These are phyloP conservation scores for Chelonoidis abingdonii DNA, from an alignment of 2,113 vertebrate genomes.

Conservation along the genomic window DNA sequence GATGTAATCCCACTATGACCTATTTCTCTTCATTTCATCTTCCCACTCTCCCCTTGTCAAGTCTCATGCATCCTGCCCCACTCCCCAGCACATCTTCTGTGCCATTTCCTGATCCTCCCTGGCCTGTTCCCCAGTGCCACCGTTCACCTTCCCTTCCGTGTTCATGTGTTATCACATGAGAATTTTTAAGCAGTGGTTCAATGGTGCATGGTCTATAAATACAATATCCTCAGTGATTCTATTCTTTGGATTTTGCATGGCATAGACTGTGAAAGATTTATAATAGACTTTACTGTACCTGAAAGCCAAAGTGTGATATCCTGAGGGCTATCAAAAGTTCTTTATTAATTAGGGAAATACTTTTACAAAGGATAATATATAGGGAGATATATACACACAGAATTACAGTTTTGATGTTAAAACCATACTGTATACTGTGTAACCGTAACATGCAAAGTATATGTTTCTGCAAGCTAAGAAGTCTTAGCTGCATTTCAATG, in stretches of 20 bases:
- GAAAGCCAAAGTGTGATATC: neutral
- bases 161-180: neutral
- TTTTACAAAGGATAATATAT: rapidly evolving
- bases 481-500: neutral
- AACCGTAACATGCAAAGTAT: neutral
- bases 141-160: conserved; percentile 27
- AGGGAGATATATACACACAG: rapidly evolving
- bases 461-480: neutral
- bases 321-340: neutral
- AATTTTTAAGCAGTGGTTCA: neutral
- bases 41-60: neutral
- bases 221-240: conserved; percentile 1
- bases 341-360: neutral
- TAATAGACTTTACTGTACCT: neutral
- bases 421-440: neutral
- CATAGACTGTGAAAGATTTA: neutral
- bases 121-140: conserved; percentile 24
- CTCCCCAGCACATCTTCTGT: conserved; percentile 51
- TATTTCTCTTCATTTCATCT: conserved; percentile 12
- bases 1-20: neutral
- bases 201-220: neutral
- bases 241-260: neutral
- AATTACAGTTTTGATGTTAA: neutral
- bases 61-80: conserved; percentile 53
- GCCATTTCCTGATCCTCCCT: neutral